These are phyloP conservation scores for Hippoglossus stenolepis DNA, from an alignment of 2,113 vertebrate genomes.

Conservation along the genomic window DNA sequence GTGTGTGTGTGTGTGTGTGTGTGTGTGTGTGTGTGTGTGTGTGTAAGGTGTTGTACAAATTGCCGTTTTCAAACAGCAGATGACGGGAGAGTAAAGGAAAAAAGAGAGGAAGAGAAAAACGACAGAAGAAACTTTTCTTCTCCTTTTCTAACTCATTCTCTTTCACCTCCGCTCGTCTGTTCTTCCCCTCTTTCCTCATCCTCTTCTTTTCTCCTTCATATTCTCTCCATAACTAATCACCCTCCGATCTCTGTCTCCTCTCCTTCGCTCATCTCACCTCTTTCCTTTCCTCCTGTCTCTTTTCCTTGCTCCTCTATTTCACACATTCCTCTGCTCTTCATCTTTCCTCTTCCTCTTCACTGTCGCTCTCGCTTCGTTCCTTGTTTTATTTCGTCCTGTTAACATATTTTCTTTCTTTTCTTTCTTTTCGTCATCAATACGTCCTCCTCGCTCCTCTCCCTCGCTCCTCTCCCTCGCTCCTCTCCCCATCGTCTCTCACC, in stretches of 20 bases:
- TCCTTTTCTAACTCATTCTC: background rate
- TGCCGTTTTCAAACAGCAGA: too few relatives aligned
- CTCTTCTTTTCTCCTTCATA: background rate
- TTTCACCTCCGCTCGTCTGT: too few relatives aligned
- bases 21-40: background rate
- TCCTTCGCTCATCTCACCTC: too few relatives aligned
- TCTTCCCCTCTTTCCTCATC: too few relatives aligned
- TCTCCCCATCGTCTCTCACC: constrained; percentile 24
- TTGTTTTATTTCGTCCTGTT: too few relatives aligned
- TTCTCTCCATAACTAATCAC: background rate
- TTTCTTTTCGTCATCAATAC: background rate
- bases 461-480: background rate
- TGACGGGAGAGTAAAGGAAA: too few relatives aligned
- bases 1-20: constrained; percentile 30
- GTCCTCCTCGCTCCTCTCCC: constrained; percentile 4
- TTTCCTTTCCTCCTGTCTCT: background rate
- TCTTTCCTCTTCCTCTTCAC: too few relatives aligned
- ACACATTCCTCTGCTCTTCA: background rate
- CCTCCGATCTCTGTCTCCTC: background rate
- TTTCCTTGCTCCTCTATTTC: too few relatives aligned
- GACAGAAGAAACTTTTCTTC: background rate
- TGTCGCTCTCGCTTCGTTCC: too few relatives aligned
- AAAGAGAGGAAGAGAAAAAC: too few relatives aligned
- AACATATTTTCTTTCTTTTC: too few relatives aligned
- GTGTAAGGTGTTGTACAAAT: background rate